phyloP scores from a whole-genome alignment of 2,888 invertebrate species.

The Epiblema foenella region DNA sequence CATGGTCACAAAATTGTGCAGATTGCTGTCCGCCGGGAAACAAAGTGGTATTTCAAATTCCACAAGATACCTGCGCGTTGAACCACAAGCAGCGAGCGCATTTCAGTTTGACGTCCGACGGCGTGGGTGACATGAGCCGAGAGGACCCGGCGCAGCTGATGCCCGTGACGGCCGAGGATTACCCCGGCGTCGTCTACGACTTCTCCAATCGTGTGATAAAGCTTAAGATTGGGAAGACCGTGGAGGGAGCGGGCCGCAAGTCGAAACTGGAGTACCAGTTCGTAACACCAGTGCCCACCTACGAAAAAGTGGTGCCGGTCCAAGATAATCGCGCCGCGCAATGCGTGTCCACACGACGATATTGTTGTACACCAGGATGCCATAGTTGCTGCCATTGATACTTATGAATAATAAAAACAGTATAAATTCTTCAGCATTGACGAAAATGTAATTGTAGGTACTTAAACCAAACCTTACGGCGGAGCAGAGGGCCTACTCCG shows the following conservation, averaged over 20 bases:
- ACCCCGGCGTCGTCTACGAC: conserved; percentile 73
- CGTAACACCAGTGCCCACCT: conserved; percentile 65
- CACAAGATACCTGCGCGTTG: conserved; percentile 69
- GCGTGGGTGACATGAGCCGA: conserved; percentile 72
- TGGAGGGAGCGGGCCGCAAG: conserved; percentile 75
- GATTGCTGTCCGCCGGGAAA: conserved; percentile 82
- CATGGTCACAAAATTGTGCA: conserved; percentile 67
- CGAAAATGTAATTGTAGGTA: neutral
- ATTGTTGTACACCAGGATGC: conserved; percentile 54
- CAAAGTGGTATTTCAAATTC: conserved; percentile 79
- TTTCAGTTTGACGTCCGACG: conserved; percentile 75
- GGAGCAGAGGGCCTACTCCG: too few relatives aligned
- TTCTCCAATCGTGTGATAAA: conserved; percentile 74
- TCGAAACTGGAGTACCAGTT: conserved; percentile 77
- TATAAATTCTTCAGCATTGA: neutral
- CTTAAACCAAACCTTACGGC: neutral
- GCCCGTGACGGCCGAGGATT: conserved; percentile 62
- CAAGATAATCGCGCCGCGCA: conserved; percentile 73
- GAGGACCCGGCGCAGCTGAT: conserved; percentile 72
- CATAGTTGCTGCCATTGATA: conserved; percentile 14
- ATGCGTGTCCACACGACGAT: conserved; percentile 60
- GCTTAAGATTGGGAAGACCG: conserved; percentile 68
- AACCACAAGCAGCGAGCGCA: conserved; percentile 75
- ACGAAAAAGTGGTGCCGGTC: conserved; percentile 64
- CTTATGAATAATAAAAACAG: neutral